phyloP scores from a whole-genome alignment of 2,888 invertebrate species.

The Ceramica pisi region DNA sequence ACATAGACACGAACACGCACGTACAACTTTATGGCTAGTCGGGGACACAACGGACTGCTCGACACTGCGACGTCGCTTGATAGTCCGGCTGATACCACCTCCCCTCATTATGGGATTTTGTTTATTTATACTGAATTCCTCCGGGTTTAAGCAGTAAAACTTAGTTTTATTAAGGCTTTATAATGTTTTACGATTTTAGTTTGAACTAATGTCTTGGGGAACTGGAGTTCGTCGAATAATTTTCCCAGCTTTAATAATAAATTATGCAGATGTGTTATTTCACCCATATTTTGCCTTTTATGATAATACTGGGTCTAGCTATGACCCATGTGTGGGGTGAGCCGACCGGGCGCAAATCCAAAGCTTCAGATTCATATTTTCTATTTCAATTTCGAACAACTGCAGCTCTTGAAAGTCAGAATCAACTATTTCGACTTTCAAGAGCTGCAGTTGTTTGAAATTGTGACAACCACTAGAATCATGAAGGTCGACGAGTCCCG shows the following conservation, averaged over 20 bases:
- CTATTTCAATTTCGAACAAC: neutral
- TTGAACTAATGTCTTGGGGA: neutral
- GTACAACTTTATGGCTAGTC: slow-evolving; percentile 52
- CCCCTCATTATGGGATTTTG: slow-evolving; percentile 40
- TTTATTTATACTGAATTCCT: slow-evolving; percentile 33
- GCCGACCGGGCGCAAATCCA: no score
- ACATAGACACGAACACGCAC: slow-evolving; percentile 45
- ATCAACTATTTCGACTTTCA: no score
- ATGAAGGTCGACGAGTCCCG: neutral
- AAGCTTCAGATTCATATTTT: no score
- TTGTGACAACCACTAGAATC: neutral
- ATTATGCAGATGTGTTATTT: neutral
- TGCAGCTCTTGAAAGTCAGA: neutral
- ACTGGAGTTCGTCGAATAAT: neutral
- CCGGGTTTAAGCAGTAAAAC: slow-evolving; percentile 30
- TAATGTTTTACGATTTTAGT: slow-evolving; percentile 39
- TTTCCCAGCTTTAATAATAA: neutral
- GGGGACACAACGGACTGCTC: slow-evolving; percentile 29
- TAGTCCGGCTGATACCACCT: slow-evolving; percentile 27
- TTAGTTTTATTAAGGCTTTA: slow-evolving; percentile 26
- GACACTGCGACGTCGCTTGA: slow-evolving; percentile 32
- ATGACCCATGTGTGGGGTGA: no score
- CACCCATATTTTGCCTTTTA: neutral
- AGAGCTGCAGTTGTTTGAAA: no score
- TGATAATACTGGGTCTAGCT: neutral